These are phyloP conservation scores for Mya arenaria DNA, from an alignment of 1,140 invertebrate genomes.

Conservation along the genomic window DNA sequence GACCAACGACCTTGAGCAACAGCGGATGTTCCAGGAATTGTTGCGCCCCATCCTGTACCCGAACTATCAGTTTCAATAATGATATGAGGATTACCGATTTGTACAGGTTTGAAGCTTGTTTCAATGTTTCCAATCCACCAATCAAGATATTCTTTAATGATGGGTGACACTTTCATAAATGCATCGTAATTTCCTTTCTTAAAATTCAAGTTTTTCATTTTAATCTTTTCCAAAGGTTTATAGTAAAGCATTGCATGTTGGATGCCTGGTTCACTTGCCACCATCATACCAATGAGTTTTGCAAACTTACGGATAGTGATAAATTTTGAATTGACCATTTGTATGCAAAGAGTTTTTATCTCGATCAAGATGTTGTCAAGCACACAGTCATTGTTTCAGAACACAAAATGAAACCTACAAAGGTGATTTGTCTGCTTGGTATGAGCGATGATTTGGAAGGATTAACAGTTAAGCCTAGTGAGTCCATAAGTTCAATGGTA, in stretches of 20 bases:
- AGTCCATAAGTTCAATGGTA: background rate
- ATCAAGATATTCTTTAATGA: background rate
- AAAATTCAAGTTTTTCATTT: no score
- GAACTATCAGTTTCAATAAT: background rate
- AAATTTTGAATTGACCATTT: no score
- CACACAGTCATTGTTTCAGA: conserved; percentile 12
- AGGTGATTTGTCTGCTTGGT: background rate
- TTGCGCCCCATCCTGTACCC: conserved; percentile 26
- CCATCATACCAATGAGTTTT: no score
- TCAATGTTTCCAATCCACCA: conserved; percentile 43
- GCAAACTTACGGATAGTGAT: no score
- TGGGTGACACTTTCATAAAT: background rate
- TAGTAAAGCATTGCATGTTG: no score
- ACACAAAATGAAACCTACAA: conserved; percentile 1
- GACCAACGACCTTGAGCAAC: conserved; percentile 12
- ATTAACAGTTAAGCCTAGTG: background rate
- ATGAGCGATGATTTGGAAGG: background rate
- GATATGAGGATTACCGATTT: background rate
- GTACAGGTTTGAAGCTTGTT: background rate
- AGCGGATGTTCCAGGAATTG: background rate
- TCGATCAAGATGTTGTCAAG: no score
- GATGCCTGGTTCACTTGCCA: no score
- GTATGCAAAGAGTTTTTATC: no score
- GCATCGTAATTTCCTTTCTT: conserved; percentile 25
- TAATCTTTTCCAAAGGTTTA: no score